These are phyloP conservation scores for Adela reaumurella DNA, from an alignment of 2,888 invertebrate genomes.

Conservation along the genomic window DNA sequence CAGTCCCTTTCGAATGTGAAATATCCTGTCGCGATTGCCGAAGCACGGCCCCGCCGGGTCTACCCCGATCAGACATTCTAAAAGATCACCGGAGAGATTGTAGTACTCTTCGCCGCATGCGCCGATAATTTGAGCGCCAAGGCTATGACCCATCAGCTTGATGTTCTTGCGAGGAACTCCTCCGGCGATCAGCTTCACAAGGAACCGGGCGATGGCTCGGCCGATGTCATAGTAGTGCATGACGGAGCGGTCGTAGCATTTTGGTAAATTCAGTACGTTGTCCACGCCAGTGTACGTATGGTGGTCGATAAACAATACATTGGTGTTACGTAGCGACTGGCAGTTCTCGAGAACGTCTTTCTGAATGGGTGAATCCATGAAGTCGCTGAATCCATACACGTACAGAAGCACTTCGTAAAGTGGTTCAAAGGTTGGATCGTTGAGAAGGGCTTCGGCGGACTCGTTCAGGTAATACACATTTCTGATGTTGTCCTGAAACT, in stretches of 20 bases:
- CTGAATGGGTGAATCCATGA: conserved; percentile 32
- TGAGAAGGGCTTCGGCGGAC: conserved; percentile 27
- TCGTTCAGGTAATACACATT: conserved; percentile 25
- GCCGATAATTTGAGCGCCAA: conserved; percentile 40
- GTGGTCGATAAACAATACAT: conserved; percentile 40
- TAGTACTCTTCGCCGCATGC: conserved; percentile 18
- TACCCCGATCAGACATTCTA: neutral
- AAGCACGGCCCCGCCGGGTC: conserved; percentile 1
- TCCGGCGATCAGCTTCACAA: conserved; percentile 22
- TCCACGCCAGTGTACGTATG: conserved; percentile 35
- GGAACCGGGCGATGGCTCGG: conserved; percentile 26
- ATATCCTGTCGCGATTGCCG: neutral
- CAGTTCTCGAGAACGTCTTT: conserved; percentile 34
- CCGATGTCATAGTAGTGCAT: conserved; percentile 32
- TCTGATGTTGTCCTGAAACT: conserved; percentile 39
- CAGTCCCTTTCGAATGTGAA: conserved; percentile 23
- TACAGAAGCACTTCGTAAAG: conserved; percentile 1
- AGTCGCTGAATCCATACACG: neutral
- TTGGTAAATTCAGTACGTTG: too few species aligned
- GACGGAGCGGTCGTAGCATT: conserved; percentile 42
- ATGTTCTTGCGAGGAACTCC: conserved; percentile 35
- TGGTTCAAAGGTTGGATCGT: conserved; percentile 30
- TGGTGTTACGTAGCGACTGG: conserved; percentile 29
- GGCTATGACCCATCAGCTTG: conserved; percentile 39
- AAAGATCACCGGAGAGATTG: neutral